Evolutionary conservation across 2,113 vertebrate species (phyloP), one percentile per base, ranked within the genome.

Genomic region (Anseranas semipalmata): DNA sequence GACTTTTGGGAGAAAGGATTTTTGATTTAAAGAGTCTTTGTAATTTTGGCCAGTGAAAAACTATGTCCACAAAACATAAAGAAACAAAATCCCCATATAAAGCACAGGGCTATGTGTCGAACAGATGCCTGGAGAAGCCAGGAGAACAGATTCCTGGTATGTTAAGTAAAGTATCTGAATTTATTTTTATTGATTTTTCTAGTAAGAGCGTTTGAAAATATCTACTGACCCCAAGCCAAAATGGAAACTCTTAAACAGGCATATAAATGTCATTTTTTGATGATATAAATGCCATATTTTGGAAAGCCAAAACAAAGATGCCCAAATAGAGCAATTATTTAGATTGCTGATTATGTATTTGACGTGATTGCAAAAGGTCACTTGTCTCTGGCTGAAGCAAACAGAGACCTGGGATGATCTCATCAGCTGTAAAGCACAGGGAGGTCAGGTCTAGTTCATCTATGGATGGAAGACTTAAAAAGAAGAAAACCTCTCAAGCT

Each of bases 291-390:
- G 74, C 59, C 12, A 0, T 62, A 41, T 87, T 94, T 82, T 87
- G 71, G 55, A 89, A 89, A 87, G 89, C 77, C 58, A 39, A 87
- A 96, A 58, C 70, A 76, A 73, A 87, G 93, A 91, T 91, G 74
- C 87, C 78, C 91, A 87, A 85, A 79, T 11, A 91, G 91, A 95
- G 84, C 87, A 79, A 93, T 96, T 95, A 96, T 87, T 97, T 91
- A 63, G 95, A 85, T 95, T 96, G 80, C 77, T 85, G 86, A 93
- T 92, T 87, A 77, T 59, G 13, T 39, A 28, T 87, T 66, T 94
- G 93, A 95, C 2, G 20, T 79, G 92, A 10, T 21, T 76, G 89
- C 0, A 1, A 91, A 94, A 95, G 94, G 94, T 96, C 95, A 82
- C 74, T 92, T 67, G 92, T 95, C 82, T 90, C n/a, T 66, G 67